These are phyloP conservation scores for Lacerta bilineata DNA, from an alignment of 2,797 vertebrate species.

Conservation along the genomic window DNA sequence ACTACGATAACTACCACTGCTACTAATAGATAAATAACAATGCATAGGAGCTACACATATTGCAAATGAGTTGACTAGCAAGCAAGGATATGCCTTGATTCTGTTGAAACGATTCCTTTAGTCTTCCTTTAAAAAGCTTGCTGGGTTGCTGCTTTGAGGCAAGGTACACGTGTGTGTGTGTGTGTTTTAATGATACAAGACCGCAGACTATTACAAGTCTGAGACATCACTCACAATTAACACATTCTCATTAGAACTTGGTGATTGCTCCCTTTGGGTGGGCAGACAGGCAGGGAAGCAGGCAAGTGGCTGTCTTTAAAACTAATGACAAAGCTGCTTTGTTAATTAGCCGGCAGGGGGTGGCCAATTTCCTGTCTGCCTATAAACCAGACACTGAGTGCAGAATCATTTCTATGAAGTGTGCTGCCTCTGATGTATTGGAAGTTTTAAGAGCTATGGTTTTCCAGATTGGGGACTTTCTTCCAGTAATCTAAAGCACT, in stretches of 20 bases:
- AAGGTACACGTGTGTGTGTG: fast-evolving
- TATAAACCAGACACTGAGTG: conserved; percentile 35
- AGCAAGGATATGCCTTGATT: conserved; percentile 51
- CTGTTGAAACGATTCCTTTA: neutral
- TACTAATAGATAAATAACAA: neutral
- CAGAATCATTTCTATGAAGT: conserved; percentile 11
- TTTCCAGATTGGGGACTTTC: conserved; percentile 43
- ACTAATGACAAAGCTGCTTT: conserved; percentile 29
- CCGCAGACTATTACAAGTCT: conserved; percentile 18
- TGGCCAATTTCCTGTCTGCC: conserved; percentile 43
- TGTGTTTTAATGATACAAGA: conserved; percentile 33
- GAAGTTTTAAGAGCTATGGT: conserved; percentile 31
- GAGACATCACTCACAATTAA: conserved; percentile 61
- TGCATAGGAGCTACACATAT: neutral
- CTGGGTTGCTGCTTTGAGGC: conserved; percentile 44
- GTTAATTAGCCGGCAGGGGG: conserved; percentile 39
- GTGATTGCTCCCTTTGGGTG: conserved; percentile 46
- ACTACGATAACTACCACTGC: too few relatives aligned
- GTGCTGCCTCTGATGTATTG: neutral
- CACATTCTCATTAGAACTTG: conserved; percentile 51
- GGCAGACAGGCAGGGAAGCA: conserved; percentile 26
- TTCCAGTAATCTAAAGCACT: neutral
- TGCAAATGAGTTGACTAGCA: neutral
- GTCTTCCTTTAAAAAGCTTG: conserved; percentile 39
- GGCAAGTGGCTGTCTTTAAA: conserved; percentile 49